Base-by-base conservation (phyloP, 2,888 invertebrate species). In the Pyrocoelia pectoralis region DNA sequence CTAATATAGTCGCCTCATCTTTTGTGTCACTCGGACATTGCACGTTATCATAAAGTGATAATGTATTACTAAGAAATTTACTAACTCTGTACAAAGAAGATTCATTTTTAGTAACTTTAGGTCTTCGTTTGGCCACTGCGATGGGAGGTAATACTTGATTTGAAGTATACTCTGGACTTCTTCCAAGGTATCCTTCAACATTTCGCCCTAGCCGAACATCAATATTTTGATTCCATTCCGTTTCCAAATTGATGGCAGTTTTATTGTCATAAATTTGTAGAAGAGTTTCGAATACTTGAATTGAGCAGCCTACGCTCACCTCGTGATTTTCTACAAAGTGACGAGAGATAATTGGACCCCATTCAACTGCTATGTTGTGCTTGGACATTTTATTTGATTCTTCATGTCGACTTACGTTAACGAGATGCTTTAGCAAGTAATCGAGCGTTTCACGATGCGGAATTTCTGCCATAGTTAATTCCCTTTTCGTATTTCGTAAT, bases 401-500 rank as follows among this genome's bases (percentile, higher is more conserved):
- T 55, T 76, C 74, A 53, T 72, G 64, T 12, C 72, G 62, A 14
- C 73, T 67, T 4, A 78, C 68, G 29, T 72, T 70, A 0, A 73
- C 70, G 18, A 79, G 56, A 61, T 79, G 79, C 29, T 67, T 70
- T n/a, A 78, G 28, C 4, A 79, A 59, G 43, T 71, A 74, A 14
- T 75, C 70, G 3, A 79, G 29, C 0, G 74, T 74, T 33, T 77
- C 76, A 63, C 73, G 73, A 48, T 74, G 74, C n/a, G 75, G 73
- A 13, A 55, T 40, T 8, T 17, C 41, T 1, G 67, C 53, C 6
- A 38, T 61, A 3, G 14, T 46, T 0, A 73, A 58, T 12, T 74
- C 72, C 58, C 70, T 68, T 14, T 75, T 65, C 14, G 73, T 65
- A 4, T 67, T 56, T 9, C 67, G 66, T 12, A 75, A 65, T 53